Evolutionary conservation across 2,797 vertebrate species (phyloP), one percentile per base, ranked within the genome.

Genomic region (Acanthopagrus latus): DNA sequence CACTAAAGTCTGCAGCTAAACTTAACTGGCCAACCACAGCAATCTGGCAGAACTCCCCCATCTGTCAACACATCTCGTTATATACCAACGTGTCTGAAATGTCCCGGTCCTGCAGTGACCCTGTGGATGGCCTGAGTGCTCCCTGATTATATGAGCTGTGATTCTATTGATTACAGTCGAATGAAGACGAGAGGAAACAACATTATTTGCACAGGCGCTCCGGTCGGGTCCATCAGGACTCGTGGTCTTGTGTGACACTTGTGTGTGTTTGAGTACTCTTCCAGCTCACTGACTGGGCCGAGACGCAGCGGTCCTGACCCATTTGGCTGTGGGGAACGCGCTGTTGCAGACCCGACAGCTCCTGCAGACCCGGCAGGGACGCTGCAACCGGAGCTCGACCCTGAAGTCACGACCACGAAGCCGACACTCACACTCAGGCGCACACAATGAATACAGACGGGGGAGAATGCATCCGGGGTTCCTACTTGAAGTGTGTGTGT

Each of bases 291-390:
- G 80, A 79, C 69, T 69, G 76, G 81, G 80, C 69, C 62, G 77
- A 82, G 73, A 89, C 83, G 74, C 87, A 71, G 70, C 20, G 38
- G 83, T 84, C 79, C 80, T 80, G 86, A 80, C 81, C 88, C 76
- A 86, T 81, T 84, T 79, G 83, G 76, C 81, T 80, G n/a, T 64
- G 68, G 62, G 69, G 85, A 85, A 85, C 85, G 85, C 38, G 50
- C 76, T 89, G 81, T 89, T 88, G 75, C 25, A 68, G 70, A 81
- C 56, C 52, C 59, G 73, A 82, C 87, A 81, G 74, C 70, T 87
- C 59, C 76, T 27, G 62, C 68, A 41, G 56, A 74, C 79, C 74
- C 65, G 82, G 79, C 62, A 81, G 47, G 52, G 60, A 64, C 10
- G 55, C 60, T 78, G 56, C 64, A 84, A 74, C 74, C 76, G 54